These are phyloP conservation scores for Cryptocephalus moraei DNA, from an alignment of 2,888 invertebrate species.

Conservation along the genomic window DNA sequence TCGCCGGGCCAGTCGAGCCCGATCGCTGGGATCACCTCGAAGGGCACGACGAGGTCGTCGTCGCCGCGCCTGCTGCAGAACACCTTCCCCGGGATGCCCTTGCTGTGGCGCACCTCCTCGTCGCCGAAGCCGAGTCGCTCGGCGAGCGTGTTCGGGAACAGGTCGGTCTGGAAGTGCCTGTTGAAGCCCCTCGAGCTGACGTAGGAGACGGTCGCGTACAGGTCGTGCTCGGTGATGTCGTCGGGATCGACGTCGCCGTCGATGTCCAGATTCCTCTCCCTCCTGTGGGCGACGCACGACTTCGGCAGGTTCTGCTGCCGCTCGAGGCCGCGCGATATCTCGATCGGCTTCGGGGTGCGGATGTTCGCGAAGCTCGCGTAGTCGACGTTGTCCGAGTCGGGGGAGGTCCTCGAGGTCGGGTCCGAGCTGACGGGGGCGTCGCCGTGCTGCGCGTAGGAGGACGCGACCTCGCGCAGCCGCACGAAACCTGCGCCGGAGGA, in stretches of 20 bases:
- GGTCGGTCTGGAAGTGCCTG: conserved; percentile 51
- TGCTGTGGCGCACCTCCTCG: conserved; percentile 44
- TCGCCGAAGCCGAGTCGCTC: conserved; percentile 46
- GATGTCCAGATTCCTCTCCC: conserved; percentile 35
- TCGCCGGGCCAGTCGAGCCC: conserved; percentile 62
- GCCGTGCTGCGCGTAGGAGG: not conserved
- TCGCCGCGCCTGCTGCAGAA: conserved; percentile 38
- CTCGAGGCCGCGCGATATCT: conserved; percentile 10
- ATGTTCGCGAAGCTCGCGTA: conserved; percentile 8
- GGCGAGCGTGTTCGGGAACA: conserved; percentile 52
- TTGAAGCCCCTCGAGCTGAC: conserved; percentile 59
- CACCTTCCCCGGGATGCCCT: conserved; percentile 56
- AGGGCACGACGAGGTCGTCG: conserved; percentile 38
- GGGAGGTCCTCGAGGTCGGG: conserved; percentile 12
- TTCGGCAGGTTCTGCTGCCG: conserved; percentile 40
- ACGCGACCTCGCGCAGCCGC: conserved; percentile 25
- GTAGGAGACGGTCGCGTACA: conserved; percentile 36
- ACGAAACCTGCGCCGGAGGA: conserved; percentile 56
- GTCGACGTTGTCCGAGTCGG: conserved; percentile 13
- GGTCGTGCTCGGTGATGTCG: conserved; percentile 19
- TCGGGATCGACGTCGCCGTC: conserved; percentile 19
- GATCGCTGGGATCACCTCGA: conserved; percentile 63
- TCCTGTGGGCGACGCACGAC: conserved; percentile 41
- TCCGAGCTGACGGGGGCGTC: conserved; percentile 8
- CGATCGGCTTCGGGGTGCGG: conserved; percentile 17